Conservation (phyloP, 2,797 vertebrate species). For the Syngnathus acus region DNA sequence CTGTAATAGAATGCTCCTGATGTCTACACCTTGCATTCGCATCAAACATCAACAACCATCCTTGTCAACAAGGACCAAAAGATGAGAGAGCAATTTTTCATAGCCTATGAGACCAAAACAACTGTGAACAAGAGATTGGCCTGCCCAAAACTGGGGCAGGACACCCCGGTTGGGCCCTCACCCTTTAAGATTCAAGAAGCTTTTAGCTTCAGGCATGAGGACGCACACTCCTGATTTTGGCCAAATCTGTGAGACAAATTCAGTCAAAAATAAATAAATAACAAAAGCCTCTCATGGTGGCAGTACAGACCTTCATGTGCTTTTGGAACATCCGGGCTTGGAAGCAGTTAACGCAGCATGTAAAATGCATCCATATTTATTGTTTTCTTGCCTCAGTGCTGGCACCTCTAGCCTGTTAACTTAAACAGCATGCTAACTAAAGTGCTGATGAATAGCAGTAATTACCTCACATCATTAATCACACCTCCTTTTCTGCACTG, state of each 20-base stretch:
- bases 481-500: slow-evolving; percentile 14
- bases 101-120: not conserved
- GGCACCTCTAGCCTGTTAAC: slow-evolving; percentile 13
- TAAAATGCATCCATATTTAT: not conserved
- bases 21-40: not conserved
- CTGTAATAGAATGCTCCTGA: not conserved
- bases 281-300: not conserved
- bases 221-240: not conserved
- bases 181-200: not conserved
- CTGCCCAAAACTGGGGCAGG: not conserved
- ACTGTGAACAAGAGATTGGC: not conserved
- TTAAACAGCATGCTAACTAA: slow-evolving; percentile 12
- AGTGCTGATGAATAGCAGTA: slow-evolving; percentile 34
- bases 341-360: not conserved
- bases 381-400: slow-evolving; percentile 10
- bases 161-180: not conserved
- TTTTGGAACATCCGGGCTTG: not conserved
- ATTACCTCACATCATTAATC: slow-evolving; percentile 11
- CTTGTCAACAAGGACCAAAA: not conserved
- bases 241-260: not conserved
- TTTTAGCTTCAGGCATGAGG: not conserved
- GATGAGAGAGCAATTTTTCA: not conserved
- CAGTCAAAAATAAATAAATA: not conserved
- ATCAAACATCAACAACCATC: not conserved
- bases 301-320: not conserved